Base-by-base conservation (phyloP, 2,113 vertebrate species). In the Hippocampus comes region DNA sequence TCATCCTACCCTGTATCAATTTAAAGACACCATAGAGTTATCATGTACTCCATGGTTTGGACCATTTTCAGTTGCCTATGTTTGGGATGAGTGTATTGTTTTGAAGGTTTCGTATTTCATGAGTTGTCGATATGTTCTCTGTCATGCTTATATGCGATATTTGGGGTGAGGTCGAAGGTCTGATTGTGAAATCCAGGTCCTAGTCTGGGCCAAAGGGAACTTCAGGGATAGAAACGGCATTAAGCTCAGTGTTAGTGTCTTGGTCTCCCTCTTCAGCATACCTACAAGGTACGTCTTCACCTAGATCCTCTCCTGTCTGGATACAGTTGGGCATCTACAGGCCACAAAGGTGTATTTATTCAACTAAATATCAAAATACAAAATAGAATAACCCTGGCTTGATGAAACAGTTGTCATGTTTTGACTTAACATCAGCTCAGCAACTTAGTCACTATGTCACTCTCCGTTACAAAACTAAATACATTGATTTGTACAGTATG, bases 141-240 rank as follows among this genome's bases (percentile, higher is more conserved):
- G 3, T 18, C 20, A 17, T 48, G 23, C 46, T 77, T 21, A 15
- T n/a, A 23, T 3, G 1, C 3, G 82, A 70, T 30, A 71, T 84
- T 49, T 81, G 88, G n/a, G 89, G 43, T 1, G 74, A 79, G 5
- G 86, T 88, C 60, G 91, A 79, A 0, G 9, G 30, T 5, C 10
- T 65, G 64, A 92, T 90, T 27, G 30, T 82, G 14, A 5, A 12
- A 60, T 79, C 78, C 51, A 90, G 64, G 7, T 87, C 70, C 15
- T 41, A 25, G n/a, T 90, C 79, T 27, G 60, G 65, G n/a, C 82
- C 63, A 70, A 91, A 86, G 14, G 87, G 56, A 1, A 17, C 23
- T 17, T 90, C 89, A 4, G 77, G 2, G n/a, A 89, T 76, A 21
- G 84, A 83, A 64, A 92, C 83, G 43, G 76, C 63, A 15, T 92